These are phyloP conservation scores for Peromyscus melanophrys DNA, from an alignment of 2,797 vertebrate species.

Conservation along the genomic window DNA sequence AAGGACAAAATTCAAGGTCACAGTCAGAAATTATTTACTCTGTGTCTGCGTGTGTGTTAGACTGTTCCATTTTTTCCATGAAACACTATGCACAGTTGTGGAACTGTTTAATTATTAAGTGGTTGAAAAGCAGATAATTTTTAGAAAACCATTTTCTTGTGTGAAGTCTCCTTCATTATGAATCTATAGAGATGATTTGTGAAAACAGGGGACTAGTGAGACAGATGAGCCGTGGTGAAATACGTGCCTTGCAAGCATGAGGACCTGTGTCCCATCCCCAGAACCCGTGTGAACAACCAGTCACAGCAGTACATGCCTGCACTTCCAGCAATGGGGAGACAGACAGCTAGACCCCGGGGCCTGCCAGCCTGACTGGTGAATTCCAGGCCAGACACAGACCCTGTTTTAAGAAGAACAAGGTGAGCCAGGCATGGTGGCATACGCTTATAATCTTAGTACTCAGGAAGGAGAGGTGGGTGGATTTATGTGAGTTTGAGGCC, in stretches of 20 bases:
- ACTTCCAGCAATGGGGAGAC: neutral
- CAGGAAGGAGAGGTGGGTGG: neutral
- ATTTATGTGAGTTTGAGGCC: neutral
- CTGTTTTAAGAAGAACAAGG: neutral
- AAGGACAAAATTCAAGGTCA: neutral
- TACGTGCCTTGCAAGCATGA: neutral
- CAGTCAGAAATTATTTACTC: conserved; percentile 28
- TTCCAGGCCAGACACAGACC: neutral
- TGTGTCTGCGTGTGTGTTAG: neutral
- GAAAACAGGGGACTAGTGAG: neutral
- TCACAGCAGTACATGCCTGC: too few relatives aligned
- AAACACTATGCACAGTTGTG: neutral
- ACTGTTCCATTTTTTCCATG: neutral
- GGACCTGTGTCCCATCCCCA: neutral
- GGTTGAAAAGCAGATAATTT: conserved; percentile 52
- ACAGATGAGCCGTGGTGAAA: neutral
- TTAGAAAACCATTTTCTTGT: neutral
- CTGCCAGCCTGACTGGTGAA: neutral
- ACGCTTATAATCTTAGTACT: neutral
- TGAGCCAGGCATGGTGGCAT: neutral
- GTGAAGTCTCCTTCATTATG: conserved; percentile 28
- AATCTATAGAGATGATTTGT: conserved; percentile 11
- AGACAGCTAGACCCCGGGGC: neutral
- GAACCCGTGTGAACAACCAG: neutral
- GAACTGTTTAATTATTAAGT: neutral